Evolutionary conservation across 2,113 vertebrate species (phyloP).

Genomic region (Rhabdornis inornatus): DNA sequence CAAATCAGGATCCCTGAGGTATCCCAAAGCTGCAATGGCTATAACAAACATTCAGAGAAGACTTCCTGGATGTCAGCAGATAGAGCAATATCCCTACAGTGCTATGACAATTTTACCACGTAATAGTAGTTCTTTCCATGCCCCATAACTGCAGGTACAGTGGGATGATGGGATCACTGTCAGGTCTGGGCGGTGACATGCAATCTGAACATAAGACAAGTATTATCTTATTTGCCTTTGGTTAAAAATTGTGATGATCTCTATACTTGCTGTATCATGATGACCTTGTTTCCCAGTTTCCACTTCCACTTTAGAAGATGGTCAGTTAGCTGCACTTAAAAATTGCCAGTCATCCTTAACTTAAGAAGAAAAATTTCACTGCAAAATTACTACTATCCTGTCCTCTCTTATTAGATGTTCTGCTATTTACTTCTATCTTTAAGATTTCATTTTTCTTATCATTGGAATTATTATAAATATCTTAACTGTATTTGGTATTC

Average conservation of each 20-base stretch:
- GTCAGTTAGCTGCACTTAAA: not conserved
- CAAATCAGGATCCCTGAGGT: not conserved
- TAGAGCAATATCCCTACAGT: not conserved
- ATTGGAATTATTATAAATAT: slow-evolving; percentile 10
- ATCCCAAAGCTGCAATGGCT: not conserved
- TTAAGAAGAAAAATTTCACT: not conserved
- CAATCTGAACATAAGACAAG: not conserved
- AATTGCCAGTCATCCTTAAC: not conserved
- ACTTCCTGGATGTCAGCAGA: not conserved
- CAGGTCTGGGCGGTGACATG: not conserved
- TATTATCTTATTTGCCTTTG: not conserved
- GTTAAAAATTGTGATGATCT: not conserved
- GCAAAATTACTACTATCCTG: not conserved
- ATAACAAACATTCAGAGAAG: not conserved
- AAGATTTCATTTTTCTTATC: not conserved
- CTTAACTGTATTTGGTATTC: not conserved
- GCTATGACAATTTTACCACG: not conserved
- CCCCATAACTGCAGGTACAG: not conserved
- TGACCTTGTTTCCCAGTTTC: not conserved
- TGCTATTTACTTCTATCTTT: not conserved
- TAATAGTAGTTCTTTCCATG: not conserved
- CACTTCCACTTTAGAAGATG: not conserved
- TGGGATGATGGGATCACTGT: not conserved
- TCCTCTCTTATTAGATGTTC: not conserved
- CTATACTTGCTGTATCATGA: not conserved